These are phyloP conservation scores for Octopus sinensis DNA, from an alignment of 1,140 invertebrate genomes.

Conservation along the genomic window DNA sequence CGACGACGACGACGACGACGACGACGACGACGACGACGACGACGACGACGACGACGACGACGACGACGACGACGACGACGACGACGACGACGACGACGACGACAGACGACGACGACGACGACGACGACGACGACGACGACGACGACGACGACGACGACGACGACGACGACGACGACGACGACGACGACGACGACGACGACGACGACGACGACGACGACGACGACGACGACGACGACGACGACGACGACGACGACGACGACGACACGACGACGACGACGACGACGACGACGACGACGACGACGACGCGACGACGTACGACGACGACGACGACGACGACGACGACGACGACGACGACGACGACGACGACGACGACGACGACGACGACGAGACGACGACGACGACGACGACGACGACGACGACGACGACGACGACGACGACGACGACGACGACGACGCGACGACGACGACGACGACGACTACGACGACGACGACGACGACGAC, in stretches of 20 bases:
- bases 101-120: too few species aligned
- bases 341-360: neutral
- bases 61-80: conserved; percentile 48
- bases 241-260: neutral
- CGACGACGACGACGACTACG: too few species aligned
- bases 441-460: too few species aligned
- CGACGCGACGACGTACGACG: neutral
- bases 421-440: neutral
- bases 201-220: conserved; percentile 11
- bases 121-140: conserved; percentile 88
- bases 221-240: neutral
- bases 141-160: conserved; percentile 34
- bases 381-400: too few species aligned
- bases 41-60: conserved; percentile 15
- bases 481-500: neutral
- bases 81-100: conserved; percentile 84
- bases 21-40: conserved; percentile 20
- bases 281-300: neutral
- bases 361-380: neutral
- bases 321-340: neutral
- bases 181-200: neutral
- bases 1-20: conserved; percentile 21
- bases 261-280: too few species aligned
- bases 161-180: neutral
- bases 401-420: neutral